Evolutionary conservation across 2,797 vertebrate genomes (phyloP).

Genomic region (Brachyalestes nurse): DNA sequence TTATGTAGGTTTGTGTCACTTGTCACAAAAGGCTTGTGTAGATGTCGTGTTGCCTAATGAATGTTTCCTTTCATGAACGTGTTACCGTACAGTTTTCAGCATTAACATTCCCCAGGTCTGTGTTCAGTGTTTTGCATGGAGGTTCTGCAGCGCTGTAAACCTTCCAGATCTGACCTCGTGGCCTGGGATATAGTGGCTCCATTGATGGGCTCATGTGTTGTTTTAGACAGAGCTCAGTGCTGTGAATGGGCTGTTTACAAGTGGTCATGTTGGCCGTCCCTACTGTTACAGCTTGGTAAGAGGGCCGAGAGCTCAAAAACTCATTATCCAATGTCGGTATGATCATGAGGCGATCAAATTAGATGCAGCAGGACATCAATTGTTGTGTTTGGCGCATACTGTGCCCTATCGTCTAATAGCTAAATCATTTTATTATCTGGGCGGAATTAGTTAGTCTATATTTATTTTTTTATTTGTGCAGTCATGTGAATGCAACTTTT

Average conservation of each 20-base stretch:
- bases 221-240: neutral
- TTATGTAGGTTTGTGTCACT: too few species aligned
- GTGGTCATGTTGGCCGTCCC: neutral
- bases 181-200: neutral
- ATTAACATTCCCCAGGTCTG: neutral
- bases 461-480: neutral
- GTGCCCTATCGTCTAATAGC: neutral
- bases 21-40: too few species aligned
- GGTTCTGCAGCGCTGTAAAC: neutral
- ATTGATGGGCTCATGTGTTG: neutral
- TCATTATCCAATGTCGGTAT: constrained; percentile 10
- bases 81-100: neutral
- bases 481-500: neutral
- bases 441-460: neutral
- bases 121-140: neutral
- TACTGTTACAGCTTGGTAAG: neutral
- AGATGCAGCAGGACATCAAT: neutral
- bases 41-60: too few species aligned
- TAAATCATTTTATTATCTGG: neutral
- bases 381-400: neutral
- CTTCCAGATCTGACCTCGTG: neutral
- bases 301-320: neutral
- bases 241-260: neutral
- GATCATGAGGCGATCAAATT: constrained; percentile 32
- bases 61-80: too few species aligned